These are phyloP conservation scores for Cynopterus brachyotis DNA, from an alignment of 2,113 vertebrate species.

Conservation along the genomic window DNA sequence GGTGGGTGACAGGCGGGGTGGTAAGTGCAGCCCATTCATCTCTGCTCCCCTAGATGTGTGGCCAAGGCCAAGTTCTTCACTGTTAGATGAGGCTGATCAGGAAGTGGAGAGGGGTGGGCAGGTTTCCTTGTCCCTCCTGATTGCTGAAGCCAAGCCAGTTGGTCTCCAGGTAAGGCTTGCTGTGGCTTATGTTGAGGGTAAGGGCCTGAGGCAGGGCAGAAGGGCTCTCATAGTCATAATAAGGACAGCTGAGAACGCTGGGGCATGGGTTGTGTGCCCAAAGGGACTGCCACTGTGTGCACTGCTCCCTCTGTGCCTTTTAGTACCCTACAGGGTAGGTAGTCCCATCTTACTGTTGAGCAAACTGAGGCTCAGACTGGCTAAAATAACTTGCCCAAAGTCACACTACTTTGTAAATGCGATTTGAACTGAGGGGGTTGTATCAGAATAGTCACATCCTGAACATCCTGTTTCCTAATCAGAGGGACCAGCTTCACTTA, in stretches of 20 bases:
- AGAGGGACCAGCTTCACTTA: not conserved
- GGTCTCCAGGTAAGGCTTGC: conserved; percentile 37
- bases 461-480: not conserved
- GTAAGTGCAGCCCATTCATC: not conserved
- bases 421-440: not conserved
- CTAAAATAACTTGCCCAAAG: not conserved
- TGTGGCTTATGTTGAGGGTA: not conserved
- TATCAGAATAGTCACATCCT: not conserved
- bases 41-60: conserved; percentile 1
- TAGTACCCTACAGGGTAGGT: not conserved
- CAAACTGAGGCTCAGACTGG: not conserved
- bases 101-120: not conserved
- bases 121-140: not conserved
- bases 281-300: too few relatives aligned
- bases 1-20: not conserved
- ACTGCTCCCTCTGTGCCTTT: not conserved
- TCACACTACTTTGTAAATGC: not conserved
- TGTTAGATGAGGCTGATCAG: not conserved
- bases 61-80: not conserved
- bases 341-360: not conserved
- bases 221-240: not conserved
- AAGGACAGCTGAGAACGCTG: not conserved
- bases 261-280: not conserved
- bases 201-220: not conserved
- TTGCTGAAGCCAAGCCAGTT: not conserved